Evolutionary conservation across 2,888 invertebrate species (phyloP).

Genomic region (Acanthoscelides obtectus): DNA sequence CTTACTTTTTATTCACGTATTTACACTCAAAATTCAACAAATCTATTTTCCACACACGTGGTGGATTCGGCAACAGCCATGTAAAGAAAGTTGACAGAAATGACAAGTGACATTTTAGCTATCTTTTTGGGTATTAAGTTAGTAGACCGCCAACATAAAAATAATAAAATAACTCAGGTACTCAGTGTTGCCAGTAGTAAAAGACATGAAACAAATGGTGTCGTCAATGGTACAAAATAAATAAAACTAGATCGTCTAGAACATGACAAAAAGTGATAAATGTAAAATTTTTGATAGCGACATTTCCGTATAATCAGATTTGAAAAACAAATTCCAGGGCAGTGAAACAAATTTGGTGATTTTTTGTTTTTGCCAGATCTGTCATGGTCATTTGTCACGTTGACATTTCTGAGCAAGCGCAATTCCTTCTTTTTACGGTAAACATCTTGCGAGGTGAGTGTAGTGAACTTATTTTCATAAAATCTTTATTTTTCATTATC

Average conservation of each 20-base stretch:
- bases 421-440: slow-evolving; percentile 21
- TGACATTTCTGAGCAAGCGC: slow-evolving; percentile 9
- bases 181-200: too few relatives aligned
- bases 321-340: too few relatives aligned
- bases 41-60: slow-evolving; percentile 34
- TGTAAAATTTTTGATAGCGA: too few relatives aligned
- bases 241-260: too few relatives aligned
- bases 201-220: too few relatives aligned
- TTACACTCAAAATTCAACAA: slow-evolving; percentile 23
- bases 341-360: too few relatives aligned
- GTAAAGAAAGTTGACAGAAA: slow-evolving; percentile 33
- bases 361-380: too few relatives aligned
- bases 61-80: slow-evolving; percentile 36
- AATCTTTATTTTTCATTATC: slow-evolving; percentile 19
- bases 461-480: slow-evolving; percentile 11
- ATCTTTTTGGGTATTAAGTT: too few relatives aligned
- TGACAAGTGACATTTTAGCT: neutral
- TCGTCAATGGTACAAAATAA: too few relatives aligned
- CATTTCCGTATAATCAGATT: too few relatives aligned
- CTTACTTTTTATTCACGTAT: slow-evolving; percentile 25
- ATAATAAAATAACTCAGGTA: neutral
- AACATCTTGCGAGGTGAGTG: slow-evolving; percentile 30
- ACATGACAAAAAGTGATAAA: too few relatives aligned
- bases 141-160: neutral
- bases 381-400: neutral